These are phyloP conservation scores for Cottoperca gobio DNA, from an alignment of 2,797 vertebrate species.

Conservation along the genomic window DNA sequence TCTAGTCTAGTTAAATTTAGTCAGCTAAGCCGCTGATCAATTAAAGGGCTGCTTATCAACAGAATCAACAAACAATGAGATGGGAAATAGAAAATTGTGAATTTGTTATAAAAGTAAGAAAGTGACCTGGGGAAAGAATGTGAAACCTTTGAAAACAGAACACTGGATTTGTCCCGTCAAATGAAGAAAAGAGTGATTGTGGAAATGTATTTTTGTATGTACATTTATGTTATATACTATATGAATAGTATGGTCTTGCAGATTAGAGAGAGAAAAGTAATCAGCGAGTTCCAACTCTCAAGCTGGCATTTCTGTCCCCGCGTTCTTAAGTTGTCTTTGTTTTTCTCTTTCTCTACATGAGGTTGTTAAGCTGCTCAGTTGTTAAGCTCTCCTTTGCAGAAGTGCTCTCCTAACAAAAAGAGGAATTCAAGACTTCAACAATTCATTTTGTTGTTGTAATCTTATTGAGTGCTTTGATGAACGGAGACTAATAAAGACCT, in stretches of 20 bases:
- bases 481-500: conserved; percentile 28
- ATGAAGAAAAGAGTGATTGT: background rate
- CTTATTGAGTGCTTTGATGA: conserved; percentile 39
- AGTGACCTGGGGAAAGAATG: background rate
- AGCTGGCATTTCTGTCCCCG: conserved; percentile 12
- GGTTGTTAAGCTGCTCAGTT: conserved; percentile 50
- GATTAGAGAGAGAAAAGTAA: conserved; percentile 6
- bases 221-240: background rate
- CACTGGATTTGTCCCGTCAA: background rate
- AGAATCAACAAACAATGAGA: background rate
- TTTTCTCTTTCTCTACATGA: conserved; percentile 23
- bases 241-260: background rate
- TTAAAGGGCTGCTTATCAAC: conserved; percentile 1
- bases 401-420: conserved; percentile 52
- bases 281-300: background rate
- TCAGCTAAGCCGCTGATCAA: background rate
- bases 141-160: background rate
- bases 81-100: background rate
- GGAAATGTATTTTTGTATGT: background rate
- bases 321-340: conserved; percentile 30
- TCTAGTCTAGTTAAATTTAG: conserved; percentile 9
- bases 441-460: conserved; percentile 60
- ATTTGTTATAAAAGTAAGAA: background rate
- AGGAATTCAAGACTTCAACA: conserved; percentile 61
- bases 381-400: conserved; percentile 22